Evolutionary conservation across 2,797 vertebrate species (phyloP), one percentile per base, ranked within the genome.

Genomic region (Orestias chungarensis): DNA sequence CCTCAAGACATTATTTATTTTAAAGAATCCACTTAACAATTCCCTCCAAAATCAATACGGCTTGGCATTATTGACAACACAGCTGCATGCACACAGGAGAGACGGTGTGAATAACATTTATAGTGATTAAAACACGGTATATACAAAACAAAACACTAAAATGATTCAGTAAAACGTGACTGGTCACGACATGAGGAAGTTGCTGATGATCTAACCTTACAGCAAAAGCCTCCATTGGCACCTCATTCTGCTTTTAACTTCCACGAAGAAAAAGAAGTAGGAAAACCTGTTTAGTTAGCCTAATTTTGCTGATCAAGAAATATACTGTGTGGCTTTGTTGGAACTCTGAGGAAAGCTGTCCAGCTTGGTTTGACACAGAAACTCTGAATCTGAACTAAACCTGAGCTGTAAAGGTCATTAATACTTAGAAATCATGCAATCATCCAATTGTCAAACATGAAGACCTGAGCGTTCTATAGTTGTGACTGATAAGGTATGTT

Each of bases 31-130:
- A 70, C 66, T 66, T 49, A 77, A 61, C 62, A 52, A 1, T 61
- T 79, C 3, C 38, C 50, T 49, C 18, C 43, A 17, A n/a, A 74
- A 78, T 85, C 85, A 75, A 83, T 73, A 66, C 0, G 70, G 49
- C 65, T 55, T 59, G 25, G 50, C 61, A 17, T 79, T 69, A 59
- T 35, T 2, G 23, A 82, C 40, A 38, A 33, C 29, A 20, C 20
- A 42, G 6, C 3, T 10, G 43, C 57, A 61, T 38, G 33, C 20
- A 38, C 14, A 23, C 10, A 38, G 14, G 20, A 61, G 57, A 2
- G 20, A 14, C 18, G 38, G 31, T 12, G 10, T 35, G 4, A 10
- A 12, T 35, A 33, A 0, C 0, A 11, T 23, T 23, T 57, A 8
- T 31, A 33, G 6, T 7, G 12, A 20, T 8, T 9, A 10, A 61